These are phyloP conservation scores for Stictonetta naevosa DNA, from an alignment of 2,113 vertebrate genomes.

Conservation along the genomic window DNA sequence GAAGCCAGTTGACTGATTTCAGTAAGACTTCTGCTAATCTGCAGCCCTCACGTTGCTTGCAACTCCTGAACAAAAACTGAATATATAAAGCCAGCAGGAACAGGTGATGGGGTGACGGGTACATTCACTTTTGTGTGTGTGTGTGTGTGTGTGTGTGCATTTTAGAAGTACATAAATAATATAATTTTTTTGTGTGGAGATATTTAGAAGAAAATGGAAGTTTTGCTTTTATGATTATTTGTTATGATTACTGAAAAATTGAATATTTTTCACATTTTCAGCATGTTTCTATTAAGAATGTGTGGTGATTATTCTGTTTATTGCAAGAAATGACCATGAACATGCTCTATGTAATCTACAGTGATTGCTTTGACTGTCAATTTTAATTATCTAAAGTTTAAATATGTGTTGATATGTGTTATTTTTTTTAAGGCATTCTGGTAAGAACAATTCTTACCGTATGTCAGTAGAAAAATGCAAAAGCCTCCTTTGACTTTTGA, in stretches of 20 bases:
- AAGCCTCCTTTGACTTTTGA: slow-evolving; percentile 47
- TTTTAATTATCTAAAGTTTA: background rate
- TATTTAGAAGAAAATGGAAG: background rate
- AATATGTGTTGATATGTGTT: background rate
- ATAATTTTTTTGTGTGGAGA: background rate
- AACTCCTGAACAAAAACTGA: background rate
- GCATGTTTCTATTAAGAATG: background rate
- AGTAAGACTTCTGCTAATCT: background rate
- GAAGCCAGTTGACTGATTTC: background rate
- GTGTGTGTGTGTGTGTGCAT: background rate
- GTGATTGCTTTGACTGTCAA: background rate
- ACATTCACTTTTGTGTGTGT: background rate
- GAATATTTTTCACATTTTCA: background rate
- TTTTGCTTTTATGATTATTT: background rate
- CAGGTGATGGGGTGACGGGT: background rate
- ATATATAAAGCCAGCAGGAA: background rate
- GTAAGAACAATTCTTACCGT: background rate
- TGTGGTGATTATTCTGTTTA: background rate
- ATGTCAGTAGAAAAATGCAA: slow-evolving; percentile 41
- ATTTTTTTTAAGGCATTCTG: background rate
- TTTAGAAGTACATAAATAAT: background rate
- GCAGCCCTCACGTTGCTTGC: background rate
- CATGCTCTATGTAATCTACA: background rate
- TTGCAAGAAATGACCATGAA: background rate
- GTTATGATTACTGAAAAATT: too few species aligned